Conservation (phyloP, 2,797 vertebrate genomes). For the Crypturellus tataupa region DNA sequence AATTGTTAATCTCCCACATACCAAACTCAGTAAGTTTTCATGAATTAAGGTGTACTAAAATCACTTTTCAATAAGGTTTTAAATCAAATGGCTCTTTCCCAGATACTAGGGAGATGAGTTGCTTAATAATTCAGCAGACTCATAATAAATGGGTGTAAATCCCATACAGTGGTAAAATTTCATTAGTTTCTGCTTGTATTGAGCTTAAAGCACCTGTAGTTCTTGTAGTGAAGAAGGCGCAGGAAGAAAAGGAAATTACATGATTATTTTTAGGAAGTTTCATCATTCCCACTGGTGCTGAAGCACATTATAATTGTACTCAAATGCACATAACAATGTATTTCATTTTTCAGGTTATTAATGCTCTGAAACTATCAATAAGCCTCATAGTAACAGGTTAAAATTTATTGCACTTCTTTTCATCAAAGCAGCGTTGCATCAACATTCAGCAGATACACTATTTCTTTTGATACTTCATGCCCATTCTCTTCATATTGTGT, state of each 20-base stretch:
- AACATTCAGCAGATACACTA: background rate
- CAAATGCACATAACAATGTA: constrained; percentile 39
- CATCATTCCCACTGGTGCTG: constrained; percentile 30
- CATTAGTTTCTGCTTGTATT: constrained; percentile 52
- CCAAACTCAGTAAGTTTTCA: background rate
- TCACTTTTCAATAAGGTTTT: background rate
- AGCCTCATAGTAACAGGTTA: constrained; percentile 1
- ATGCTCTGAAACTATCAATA: constrained; percentile 54
- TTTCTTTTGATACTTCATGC: constrained; percentile 17
- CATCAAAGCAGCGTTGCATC: background rate
- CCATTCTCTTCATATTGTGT: background rate
- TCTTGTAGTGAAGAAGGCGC: background rate
- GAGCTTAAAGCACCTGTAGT: constrained; percentile 14
- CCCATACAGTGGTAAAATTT: constrained; percentile 1
- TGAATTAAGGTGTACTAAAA: constrained; percentile 8
- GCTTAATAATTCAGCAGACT: constrained; percentile 43
- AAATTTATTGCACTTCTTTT: constrained; percentile 22
- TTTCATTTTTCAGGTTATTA: constrained; percentile 42
- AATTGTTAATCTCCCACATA: background rate
- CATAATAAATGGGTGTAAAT: constrained; percentile 44
- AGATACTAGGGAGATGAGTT: background rate
- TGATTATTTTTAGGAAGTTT: constrained; percentile 66
- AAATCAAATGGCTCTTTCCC: constrained; percentile 22
- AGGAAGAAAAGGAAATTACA: constrained; percentile 58
- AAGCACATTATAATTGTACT: constrained; percentile 49